phyloP scores from a whole-genome alignment of 1,140 invertebrate species.

The Phthorimaea operculella region DNA sequence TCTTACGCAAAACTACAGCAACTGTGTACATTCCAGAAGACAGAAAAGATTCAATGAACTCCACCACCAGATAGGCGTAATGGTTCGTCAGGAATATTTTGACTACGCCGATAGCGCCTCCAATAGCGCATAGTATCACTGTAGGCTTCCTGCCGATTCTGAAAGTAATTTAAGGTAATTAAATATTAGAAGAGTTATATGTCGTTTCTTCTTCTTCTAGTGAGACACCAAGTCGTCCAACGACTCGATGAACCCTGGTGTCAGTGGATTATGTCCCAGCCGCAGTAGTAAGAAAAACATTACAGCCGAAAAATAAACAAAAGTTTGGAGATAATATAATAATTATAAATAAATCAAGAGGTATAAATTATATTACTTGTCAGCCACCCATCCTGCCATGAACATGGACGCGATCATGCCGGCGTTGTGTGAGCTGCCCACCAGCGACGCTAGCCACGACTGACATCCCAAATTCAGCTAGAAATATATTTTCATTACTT shows the following conservation, averaged over 20 bases:
- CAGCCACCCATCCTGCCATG: not conserved
- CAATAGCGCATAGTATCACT: not conserved
- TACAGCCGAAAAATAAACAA: too few relatives aligned
- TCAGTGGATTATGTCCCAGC: too few relatives aligned
- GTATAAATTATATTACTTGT: too few relatives aligned
- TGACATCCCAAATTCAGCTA: not conserved
- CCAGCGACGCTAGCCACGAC: not conserved
- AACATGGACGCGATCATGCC: not conserved
- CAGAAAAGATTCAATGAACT: not conserved
- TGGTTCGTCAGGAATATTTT: not conserved
- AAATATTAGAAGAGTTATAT: too few relatives aligned
- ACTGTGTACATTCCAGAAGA: conserved; percentile 1
- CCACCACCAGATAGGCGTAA: not conserved
- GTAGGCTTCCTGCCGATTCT: conserved; percentile 1
- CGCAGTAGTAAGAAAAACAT: too few relatives aligned
- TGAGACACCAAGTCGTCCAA: too few relatives aligned
- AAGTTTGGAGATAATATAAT: too few relatives aligned
- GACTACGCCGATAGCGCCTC: not conserved
- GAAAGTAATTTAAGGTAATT: not conserved
- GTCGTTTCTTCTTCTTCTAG: too few relatives aligned
- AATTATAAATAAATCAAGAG: too few relatives aligned
- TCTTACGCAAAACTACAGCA: not conserved
- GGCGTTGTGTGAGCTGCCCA: not conserved
- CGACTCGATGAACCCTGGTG: too few relatives aligned
- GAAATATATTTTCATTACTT: not conserved